These are phyloP conservation scores for Chrysochloris asiatica DNA, from an alignment of 2,113 vertebrate genomes.

Conservation along the genomic window DNA sequence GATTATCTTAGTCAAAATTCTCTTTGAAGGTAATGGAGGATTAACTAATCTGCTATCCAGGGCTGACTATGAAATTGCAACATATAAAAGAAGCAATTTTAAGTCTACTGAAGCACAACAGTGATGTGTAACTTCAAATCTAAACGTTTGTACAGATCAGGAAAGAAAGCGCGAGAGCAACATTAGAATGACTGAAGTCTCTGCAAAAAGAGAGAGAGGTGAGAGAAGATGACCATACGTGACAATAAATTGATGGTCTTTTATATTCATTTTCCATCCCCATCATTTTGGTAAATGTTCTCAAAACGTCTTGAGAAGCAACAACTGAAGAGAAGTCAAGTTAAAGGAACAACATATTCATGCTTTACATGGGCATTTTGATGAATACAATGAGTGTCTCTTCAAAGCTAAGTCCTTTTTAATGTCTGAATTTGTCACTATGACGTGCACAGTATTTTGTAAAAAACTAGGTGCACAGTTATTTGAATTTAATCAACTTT, in stretches of 20 bases:
- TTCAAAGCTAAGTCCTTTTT: background rate
- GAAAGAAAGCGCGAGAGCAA: slow-evolving; percentile 3
- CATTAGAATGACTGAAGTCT: slow-evolving; percentile 52
- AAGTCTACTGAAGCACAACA: slow-evolving; percentile 74
- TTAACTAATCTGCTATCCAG: slow-evolving; percentile 81
- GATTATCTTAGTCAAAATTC: slow-evolving; percentile 79
- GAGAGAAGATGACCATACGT: slow-evolving; percentile 37
- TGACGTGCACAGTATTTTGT: background rate
- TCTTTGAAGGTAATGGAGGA: slow-evolving; percentile 82
- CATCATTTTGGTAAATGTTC: slow-evolving; percentile 47
- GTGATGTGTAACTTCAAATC: slow-evolving; percentile 64
- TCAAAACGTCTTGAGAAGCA: background rate
- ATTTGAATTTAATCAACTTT: slow-evolving; percentile 23
- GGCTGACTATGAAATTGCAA: slow-evolving; percentile 77
- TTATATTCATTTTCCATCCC: slow-evolving; percentile 45
- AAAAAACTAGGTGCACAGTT: background rate
- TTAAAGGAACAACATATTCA: background rate
- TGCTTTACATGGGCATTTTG: background rate
- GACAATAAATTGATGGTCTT: slow-evolving; percentile 59
- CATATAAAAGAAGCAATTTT: slow-evolving; percentile 76
- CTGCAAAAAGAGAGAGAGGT: slow-evolving; percentile 40
- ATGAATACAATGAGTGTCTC: background rate
- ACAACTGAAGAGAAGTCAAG: slow-evolving; percentile 34
- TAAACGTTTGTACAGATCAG: slow-evolving; percentile 30
- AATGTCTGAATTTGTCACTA: background rate